phyloP scores from a whole-genome alignment of 2,113 vertebrate genomes.

The Zosterops borbonicus region DNA sequence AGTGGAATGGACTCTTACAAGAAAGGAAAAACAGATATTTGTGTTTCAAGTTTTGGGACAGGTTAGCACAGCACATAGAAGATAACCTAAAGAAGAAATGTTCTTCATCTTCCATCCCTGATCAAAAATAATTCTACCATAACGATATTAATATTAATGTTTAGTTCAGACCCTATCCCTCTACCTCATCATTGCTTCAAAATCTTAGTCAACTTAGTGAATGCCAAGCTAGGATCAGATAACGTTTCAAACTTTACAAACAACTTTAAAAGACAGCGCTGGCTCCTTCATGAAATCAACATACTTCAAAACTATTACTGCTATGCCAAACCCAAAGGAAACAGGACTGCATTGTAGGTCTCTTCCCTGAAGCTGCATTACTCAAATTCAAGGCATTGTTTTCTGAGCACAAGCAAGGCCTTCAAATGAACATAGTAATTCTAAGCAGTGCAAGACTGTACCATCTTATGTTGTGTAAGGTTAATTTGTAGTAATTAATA shows the following conservation, averaged over 20 bases:
- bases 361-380: not conserved
- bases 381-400: not conserved
- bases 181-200: not conserved
- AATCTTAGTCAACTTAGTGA: not conserved
- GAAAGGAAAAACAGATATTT: not conserved
- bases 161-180: not conserved
- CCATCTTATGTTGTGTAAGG: fast-evolving
- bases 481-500: not conserved
- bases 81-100: not conserved
- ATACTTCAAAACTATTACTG: not conserved
- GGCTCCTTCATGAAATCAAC: not conserved
- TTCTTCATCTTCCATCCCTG: not conserved
- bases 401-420: not conserved
- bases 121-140: not conserved
- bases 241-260: not conserved
- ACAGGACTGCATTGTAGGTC: not conserved
- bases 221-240: not conserved
- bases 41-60: not conserved
- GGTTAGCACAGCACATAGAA: not conserved
- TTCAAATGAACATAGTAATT: not conserved
- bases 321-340: not conserved
- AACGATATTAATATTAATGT: not conserved
- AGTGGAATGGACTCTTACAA: not conserved
- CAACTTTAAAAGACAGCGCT: not conserved
- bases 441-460: not conserved